Base-by-base conservation (phyloP, 2,888 invertebrate species). In the Leptura quadrifasciata region DNA sequence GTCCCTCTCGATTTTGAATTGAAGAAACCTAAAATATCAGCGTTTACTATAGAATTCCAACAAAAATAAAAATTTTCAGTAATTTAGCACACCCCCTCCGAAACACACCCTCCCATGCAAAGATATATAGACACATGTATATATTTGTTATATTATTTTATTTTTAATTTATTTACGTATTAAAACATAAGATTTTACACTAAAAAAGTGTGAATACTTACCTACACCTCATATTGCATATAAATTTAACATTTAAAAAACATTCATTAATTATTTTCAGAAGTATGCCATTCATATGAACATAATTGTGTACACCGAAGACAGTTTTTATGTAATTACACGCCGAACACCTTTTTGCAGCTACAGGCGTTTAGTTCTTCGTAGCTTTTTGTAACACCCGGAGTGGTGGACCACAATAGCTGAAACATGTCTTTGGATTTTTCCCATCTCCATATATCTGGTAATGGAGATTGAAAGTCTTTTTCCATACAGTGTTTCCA, bases 391-490 rank as follows among this genome's bases (percentile, higher is more conserved):
- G 12, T 17, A 20, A 68, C 68, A 54, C 54, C 68, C 47, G 54
- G 68, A 68, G 54, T 68, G 18, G 54, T 68, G 18, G 47, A 54
- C 52, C 52, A 68, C 65, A 68, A 68, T 68, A 54, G 68, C 52
- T n/a, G n/a, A n/a, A 54, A 68, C 15, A 54, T 47, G 68, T 68
- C 54, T 10, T 68, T 68, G 18, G n/a, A 17, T 54, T 54, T 54
- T n/a, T 35, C 54, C 54, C n/a, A n/a, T 54, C 54, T n/a, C 54
- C 54, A 54, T 17, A n/a, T 54, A 54, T 54, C 54, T n/a, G n/a
- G 54, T 18, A 18, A 54, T 17, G 47, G 47, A 47, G 47, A 8
- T 47, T 24, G 24, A 24, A 24, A 24, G 24, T 24, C 24, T 24
- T 24, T 24, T n/a, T n/a, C n/a, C n/a, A n/a, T n/a, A n/a, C n/a